Percentiles rank a stretch among this genome's conserved stretches.
Conservation (phyloP, 2,113 vertebrate genomes). For the Steatornis caripensis region DNA sequence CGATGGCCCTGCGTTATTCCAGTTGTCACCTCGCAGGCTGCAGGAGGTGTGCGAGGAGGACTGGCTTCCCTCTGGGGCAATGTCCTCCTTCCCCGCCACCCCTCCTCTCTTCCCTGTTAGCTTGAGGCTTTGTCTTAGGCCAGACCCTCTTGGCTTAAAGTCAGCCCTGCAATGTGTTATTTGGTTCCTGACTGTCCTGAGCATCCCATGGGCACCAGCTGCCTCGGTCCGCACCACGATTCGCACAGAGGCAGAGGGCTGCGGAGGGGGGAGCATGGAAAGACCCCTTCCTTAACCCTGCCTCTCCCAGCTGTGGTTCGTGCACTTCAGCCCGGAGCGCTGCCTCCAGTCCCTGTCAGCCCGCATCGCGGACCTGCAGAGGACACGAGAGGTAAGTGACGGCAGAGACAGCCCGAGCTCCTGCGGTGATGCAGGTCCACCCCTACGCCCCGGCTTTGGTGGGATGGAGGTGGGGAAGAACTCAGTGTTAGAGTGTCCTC, state of each 20-base stretch:
- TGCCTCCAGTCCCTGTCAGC: constrained; percentile 67
- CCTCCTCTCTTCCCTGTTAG: not conserved
- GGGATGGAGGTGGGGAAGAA: not conserved
- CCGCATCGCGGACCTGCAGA: constrained; percentile 58
- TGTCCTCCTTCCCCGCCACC: not conserved
- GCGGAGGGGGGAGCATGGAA: accelerated
- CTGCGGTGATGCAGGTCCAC: accelerated
- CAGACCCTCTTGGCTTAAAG: not conserved
- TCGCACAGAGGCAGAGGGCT: accelerated
- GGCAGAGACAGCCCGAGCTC: not conserved
- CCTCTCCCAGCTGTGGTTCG: constrained; percentile 70
- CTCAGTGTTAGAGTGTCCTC: not conserved
- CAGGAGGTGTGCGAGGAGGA: not conserved
- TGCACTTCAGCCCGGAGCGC: constrained; percentile 57
- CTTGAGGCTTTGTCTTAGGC: not conserved
- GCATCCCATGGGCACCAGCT: accelerated
- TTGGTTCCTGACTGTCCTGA: not conserved
- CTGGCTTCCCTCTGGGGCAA: not conserved
- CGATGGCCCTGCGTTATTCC: not conserved
- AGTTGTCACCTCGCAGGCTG: not conserved
- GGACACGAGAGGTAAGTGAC: constrained; percentile 42
- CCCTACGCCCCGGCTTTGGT: accelerated
- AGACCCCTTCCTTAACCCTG: not conserved
- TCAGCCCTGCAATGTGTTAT: not conserved
- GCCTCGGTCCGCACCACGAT: not conserved